Evolutionary conservation across 2,888 invertebrate genomes (phyloP), one percentile per base, ranked within the genome.

Genomic region (Cantharis rufa): DNA sequence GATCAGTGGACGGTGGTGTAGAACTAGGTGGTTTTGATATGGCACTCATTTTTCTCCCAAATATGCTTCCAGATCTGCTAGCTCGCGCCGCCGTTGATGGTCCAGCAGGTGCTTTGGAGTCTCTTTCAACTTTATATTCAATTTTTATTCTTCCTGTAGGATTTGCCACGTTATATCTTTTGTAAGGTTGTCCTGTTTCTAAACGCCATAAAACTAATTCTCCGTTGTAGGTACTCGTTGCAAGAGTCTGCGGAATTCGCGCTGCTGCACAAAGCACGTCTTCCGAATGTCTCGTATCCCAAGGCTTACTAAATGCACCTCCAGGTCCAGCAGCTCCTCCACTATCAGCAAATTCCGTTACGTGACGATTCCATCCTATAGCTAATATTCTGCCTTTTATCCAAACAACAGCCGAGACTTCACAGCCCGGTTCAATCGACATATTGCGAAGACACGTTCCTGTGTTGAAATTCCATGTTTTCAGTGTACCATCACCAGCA

Each of bases 391-490:
- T 90, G 64, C 83, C 85, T 70, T 85, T 86, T 4, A 84, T 85
- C 89, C 91, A 91, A 18, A 89, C 86, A 1, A 92, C 85, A 9
- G 89, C 88, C 2, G 91, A 90, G 69, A 92, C 88, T 81, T 90
- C 90, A 76, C 89, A 89, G 79, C 82, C 80, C 11, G 72, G 88
- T 80, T 91, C 91, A 16, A 93, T 92, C 27, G 88, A 87, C 92
- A 95, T 92, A 73, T 91, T 91, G 79, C 93, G 89, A 78, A 95
- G 86, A 82, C 95, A 94, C 9, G 91, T 90, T 0, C 95, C 95
- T 21, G 94, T 93, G 84, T 94, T 95, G 84, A 95, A 96, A 87
- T 95, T 94, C 96, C 96, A 96, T 32, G 95, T 90, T 89, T 94
- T 94, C 9, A 96, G 88, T 0, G 93, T 91, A 11, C 96, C 96